phyloP scores from a whole-genome alignment of 2,113 vertebrate species.

The Erpornis zantholeuca region DNA sequence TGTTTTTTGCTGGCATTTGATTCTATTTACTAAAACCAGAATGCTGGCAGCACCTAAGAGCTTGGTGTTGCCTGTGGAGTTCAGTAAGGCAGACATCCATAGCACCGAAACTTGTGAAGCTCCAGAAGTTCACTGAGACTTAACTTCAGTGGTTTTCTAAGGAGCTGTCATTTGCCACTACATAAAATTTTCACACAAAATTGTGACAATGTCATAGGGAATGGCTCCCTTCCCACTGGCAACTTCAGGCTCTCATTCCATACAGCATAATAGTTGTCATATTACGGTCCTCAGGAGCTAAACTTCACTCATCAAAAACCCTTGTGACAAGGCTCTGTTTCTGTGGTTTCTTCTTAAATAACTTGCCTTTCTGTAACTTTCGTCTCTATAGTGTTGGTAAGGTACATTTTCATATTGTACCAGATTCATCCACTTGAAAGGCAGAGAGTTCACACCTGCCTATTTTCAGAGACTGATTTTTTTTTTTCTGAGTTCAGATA shows the following conservation, averaged over 20 bases:
- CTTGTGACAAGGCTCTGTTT: background rate
- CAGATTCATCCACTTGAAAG: background rate
- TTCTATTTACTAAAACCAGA: background rate
- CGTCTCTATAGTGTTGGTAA: background rate
- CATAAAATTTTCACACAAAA: background rate
- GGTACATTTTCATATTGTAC: background rate
- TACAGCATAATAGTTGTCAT: background rate
- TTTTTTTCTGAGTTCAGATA: background rate
- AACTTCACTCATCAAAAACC: background rate
- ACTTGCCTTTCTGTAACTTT: background rate
- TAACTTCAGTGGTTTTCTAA: background rate
- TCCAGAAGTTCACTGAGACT: background rate
- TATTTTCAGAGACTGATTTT: background rate
- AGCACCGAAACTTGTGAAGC: background rate
- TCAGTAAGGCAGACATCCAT: background rate
- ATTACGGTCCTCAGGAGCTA: background rate
- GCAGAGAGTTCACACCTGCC: background rate
- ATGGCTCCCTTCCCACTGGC: background rate
- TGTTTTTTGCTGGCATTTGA: background rate
- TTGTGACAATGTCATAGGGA: background rate
- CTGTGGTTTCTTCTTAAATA: background rate
- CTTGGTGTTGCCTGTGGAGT: background rate
- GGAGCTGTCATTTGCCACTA: background rate
- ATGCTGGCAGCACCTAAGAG: background rate
- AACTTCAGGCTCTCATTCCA: background rate